Conservation (phyloP, 92 coral and sea anemone species). For the Epizoanthus fatuus region DNA sequence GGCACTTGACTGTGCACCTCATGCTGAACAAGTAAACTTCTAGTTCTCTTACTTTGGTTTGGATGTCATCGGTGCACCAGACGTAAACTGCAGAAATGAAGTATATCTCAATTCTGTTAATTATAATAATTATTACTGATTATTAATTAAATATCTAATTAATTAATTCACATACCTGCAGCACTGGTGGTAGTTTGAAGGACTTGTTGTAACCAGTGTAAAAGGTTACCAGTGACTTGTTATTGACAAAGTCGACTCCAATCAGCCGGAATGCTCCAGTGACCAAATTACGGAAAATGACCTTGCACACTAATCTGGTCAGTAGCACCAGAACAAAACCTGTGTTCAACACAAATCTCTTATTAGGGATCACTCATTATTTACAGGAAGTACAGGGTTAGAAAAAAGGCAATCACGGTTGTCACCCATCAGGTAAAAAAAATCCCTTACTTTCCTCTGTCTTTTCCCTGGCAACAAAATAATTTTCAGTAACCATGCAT, state of each 20-base stretch:
- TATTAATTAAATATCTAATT: not conserved
- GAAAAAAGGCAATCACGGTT: too few species aligned
- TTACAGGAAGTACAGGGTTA: not conserved
- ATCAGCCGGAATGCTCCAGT: conserved; percentile 77
- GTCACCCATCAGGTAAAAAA: too few species aligned
- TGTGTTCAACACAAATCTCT: conserved; percentile 9
- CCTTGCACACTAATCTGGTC: conserved; percentile 82
- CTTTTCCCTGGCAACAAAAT: too few species aligned
- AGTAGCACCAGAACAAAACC: conserved; percentile 82
- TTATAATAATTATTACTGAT: not conserved
- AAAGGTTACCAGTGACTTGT: conserved; percentile 58
- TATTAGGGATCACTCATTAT: not conserved
- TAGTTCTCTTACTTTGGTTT: too few species aligned
- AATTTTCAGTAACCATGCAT: too few species aligned
- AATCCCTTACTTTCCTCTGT: too few species aligned
- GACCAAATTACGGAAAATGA: conserved; percentile 71
- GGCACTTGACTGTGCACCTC: too few species aligned
- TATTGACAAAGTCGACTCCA: conserved; percentile 84
- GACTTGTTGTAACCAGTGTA: conserved; percentile 80
- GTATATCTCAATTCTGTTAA: too few species aligned
- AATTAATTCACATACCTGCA: conserved; percentile 65
- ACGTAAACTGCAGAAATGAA: too few species aligned
- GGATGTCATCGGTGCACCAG: too few species aligned
- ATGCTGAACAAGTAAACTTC: too few species aligned
- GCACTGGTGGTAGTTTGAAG: conserved; percentile 94